Conservation (phyloP, 2,888 invertebrate genomes). For the Parnassius orleans region DNA sequence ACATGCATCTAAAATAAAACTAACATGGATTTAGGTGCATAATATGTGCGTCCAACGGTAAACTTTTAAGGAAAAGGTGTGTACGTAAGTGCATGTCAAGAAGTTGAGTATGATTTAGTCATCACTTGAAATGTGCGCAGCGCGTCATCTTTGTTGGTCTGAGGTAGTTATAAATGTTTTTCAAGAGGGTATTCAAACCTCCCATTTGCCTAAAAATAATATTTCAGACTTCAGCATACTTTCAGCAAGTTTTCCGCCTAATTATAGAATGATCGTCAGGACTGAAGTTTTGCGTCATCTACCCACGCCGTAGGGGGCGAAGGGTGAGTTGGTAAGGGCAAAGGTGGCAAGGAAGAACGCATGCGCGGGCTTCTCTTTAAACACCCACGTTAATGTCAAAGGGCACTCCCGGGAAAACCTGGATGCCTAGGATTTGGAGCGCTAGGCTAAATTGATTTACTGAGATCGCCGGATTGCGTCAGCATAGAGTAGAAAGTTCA, state of each 20-base stretch:
- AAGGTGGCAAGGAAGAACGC: conserved; percentile 39
- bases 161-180: too few species aligned
- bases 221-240: conserved; percentile 21
- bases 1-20: too few species aligned
- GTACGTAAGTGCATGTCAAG: too few species aligned
- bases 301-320: conserved; percentile 48
- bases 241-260: conserved; percentile 37
- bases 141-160: too few species aligned
- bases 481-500: conserved; percentile 6
- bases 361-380: conserved; percentile 51
- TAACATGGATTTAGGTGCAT: too few species aligned
- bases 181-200: not conserved
- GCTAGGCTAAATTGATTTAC: conserved; percentile 54
- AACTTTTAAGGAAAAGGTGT: too few species aligned
- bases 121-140: too few species aligned
- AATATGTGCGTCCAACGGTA: too few species aligned
- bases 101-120: too few species aligned
- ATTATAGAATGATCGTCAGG: conserved; percentile 55
- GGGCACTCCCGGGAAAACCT: conserved; percentile 65
- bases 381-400: conserved; percentile 66
- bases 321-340: conserved; percentile 35
- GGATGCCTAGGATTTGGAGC: conserved; percentile 51
- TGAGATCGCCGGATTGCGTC: conserved; percentile 17
- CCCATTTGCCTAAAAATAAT: conserved; percentile 3
- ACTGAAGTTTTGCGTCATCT: conserved; percentile 63